A percentile compares a stretch with the other conserved stretches of the same genome.
These are phyloP conservation scores for Oryzias melastigma DNA, from an alignment of 2,113 vertebrate species.

Conservation along the genomic window DNA sequence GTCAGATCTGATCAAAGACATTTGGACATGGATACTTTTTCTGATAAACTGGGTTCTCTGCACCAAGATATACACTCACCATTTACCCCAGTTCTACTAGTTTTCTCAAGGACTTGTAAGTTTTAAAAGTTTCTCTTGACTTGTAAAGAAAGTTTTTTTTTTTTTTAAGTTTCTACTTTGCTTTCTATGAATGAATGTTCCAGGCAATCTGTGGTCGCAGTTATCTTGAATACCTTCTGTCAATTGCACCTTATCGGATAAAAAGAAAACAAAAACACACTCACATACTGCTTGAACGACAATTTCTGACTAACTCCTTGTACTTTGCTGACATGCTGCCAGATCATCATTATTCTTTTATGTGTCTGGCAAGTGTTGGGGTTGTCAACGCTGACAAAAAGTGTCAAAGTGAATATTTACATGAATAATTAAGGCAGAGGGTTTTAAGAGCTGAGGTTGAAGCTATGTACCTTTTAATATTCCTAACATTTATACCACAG, in stretches of 20 bases:
- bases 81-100: too few species aligned
- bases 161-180: conserved; percentile 20
- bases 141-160: background rate
- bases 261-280: background rate
- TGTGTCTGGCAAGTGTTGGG: conserved; percentile 37
- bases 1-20: too few species aligned
- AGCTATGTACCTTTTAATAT: conserved; percentile 43
- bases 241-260: conserved; percentile 42
- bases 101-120: too few species aligned
- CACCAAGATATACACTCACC: too few species aligned
- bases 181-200: conserved; percentile 16
- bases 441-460: conserved; percentile 37
- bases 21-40: too few species aligned
- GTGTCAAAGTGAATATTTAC: conserved; percentile 69
- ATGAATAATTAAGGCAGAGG: conserved; percentile 67
- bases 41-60: too few species aligned
- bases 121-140: too few species aligned
- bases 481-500: conserved; percentile 25
- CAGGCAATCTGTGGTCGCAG: conserved; percentile 27
- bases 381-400: conserved; percentile 53
- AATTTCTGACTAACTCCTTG: conserved; percentile 54
- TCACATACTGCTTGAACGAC: conserved; percentile 39
- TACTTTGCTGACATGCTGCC: conserved; percentile 37
- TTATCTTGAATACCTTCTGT: conserved; percentile 50
- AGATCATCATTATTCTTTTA: conserved; percentile 65